These are phyloP conservation scores for Acrocephalus kingi DNA, from an alignment of 2,113 vertebrate genomes.

Conservation along the genomic window DNA sequence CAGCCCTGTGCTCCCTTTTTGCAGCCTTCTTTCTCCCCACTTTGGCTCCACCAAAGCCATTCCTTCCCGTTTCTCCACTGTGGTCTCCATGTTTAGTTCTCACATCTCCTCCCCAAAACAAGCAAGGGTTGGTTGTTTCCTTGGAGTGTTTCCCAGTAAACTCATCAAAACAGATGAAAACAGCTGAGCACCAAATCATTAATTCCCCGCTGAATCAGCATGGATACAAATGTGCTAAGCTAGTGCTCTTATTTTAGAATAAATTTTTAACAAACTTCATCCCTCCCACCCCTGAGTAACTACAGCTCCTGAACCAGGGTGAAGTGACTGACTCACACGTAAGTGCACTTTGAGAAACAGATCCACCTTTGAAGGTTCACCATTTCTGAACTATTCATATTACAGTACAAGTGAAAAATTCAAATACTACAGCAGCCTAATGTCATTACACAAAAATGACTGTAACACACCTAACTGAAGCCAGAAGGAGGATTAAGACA, in stretches of 20 bases:
- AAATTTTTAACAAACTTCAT: neutral
- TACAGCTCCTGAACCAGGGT: neutral
- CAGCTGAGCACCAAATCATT: neutral
- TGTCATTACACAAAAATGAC: neutral
- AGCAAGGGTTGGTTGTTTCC: neutral
- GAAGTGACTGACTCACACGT: neutral
- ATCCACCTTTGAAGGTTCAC: neutral
- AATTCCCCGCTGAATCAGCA: neutral
- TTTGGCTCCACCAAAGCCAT: neutral
- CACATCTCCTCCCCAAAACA: neutral
- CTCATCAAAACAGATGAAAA: neutral
- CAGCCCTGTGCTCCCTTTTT: neutral
- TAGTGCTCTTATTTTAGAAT: neutral
- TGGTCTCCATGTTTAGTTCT: neutral
- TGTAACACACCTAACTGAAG: neutral
- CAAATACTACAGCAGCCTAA: neutral
- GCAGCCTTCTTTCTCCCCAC: neutral
- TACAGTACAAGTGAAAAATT: neutral
- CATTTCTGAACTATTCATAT: neutral
- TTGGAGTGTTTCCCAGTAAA: neutral
- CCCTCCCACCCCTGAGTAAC: neutral
- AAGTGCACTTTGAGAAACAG: neutral
- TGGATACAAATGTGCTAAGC: neutral
- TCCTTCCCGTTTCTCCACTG: fast-evolving
- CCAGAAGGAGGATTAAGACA: neutral